Base-by-base conservation (phyloP, 2,113 vertebrate genomes). In the Phalacrocorax pelagicus region DNA sequence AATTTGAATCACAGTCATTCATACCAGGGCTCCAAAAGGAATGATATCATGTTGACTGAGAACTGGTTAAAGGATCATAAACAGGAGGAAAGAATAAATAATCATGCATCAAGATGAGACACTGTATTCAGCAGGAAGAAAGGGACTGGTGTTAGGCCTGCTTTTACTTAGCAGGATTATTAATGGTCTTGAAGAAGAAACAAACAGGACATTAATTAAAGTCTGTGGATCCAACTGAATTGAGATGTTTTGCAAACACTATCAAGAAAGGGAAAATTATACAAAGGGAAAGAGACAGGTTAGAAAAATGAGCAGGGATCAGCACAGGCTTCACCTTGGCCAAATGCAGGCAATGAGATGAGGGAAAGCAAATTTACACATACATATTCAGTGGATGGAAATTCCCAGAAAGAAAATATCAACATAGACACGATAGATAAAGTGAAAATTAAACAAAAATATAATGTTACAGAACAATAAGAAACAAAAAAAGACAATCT, bases 121-220 rank as follows among this genome's bases (percentile, higher is more conserved):
- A 15, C 30, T 27, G 51, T n/a, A 63, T 94, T 85, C 47, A 84
- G 38, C 11, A 71, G 47, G 29, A 92, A 74, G 75, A 80, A 66
- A 71, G 51, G 66, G 34, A 42, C 9, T 55, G 27, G 42, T 79
- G 30, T 79, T 88, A 72, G 63, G 10, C 34, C 65, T 86, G 46
- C 30, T 95, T 93, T 77, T 61, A 46, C 54, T 61, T 92, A 90
- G 86, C 27, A 90, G 36, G 12, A 30, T 90, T 93, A 95, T 89
- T 96, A 94, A 87, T 87, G 62, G 14, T 77, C 47, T 87, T 58
- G 70, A 75, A 84, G 54, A 82, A 86, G 82, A 85, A 88, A 83
- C 70, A 95, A 96, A 93, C 20, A 89, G 26, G 72, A 88, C 72
- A 91, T 86, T 93, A 92, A 94, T 94, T 93, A 70, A 86, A 59